Base-by-base conservation (phyloP, 1,140 invertebrate species). In the Caenorhabditis tropicalis region DNA sequence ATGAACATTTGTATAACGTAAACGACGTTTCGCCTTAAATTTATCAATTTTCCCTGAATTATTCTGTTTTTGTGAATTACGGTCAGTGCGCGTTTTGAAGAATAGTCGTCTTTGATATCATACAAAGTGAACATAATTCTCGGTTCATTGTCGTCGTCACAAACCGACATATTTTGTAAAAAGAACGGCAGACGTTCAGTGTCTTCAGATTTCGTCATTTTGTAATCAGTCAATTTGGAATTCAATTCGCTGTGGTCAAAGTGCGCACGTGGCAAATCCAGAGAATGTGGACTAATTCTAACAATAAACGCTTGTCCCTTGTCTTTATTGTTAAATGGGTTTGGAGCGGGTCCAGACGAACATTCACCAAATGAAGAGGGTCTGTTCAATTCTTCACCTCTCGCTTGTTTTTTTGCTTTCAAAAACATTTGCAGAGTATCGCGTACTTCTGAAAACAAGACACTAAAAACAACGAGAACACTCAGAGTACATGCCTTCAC, bases 21-120 rank as follows among this genome's bases (percentile, higher is more conserved):
- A 36, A 39, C 65, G 65, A 24, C 65, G 65, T 74, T 43, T 74
- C 2, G 65, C 65, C 65, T 74, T n/a, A 46, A 74, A 24, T 24
- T n/a, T n/a, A 16, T 10, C 12, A 27, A 58, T 19, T 51, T 19
- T 9, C 19, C 19, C 48, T 16, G 5, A 43, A 12, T 6, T 5
- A 43, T 43, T 43, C 39, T 43, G 12, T 43, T 43, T 43, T 12
- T 43, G 39, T 6, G 39, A 43, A 43, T 43, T n/a, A 74, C 65
- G 7, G 43, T 36, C 24, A 46, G 4, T 12, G 65, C 65, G 43
- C 65, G 10, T 27, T 74, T 74, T 12, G 65, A 74, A 10, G 65
- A 43, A 3, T 74, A 33, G n/a, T 74, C 65, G 27, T 43, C n/a
- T 46, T 74, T 74, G 6, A 74, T 39, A n/a, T 74, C 65, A 2